These are phyloP conservation scores for Mastigias papua DNA, from an alignment of 30 jellyfish, hydroid and myxozoan genomes.

Conservation along the genomic window DNA sequence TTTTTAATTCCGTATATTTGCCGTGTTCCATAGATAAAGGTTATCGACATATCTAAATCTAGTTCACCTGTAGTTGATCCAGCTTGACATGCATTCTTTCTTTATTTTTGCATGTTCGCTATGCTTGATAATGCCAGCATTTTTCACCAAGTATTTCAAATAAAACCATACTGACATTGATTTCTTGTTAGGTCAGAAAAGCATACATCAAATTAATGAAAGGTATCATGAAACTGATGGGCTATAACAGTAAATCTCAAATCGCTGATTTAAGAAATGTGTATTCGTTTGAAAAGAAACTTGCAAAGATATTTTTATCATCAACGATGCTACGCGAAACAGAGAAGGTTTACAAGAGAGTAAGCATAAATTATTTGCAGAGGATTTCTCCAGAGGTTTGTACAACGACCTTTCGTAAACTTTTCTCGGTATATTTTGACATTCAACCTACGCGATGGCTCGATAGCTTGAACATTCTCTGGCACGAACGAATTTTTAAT, in stretches of 20 bases:
- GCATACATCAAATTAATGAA: constrained; percentile 35
- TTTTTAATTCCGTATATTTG: too few species aligned
- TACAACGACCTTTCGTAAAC: background rate
- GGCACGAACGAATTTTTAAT: too few species aligned
- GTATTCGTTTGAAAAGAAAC: constrained; percentile 42
- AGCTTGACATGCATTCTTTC: too few species aligned
- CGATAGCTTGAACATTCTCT: too few species aligned
- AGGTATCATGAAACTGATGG: constrained; percentile 28
- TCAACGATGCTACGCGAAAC: constrained; percentile 11
- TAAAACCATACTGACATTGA: too few species aligned
- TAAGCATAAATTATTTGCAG: background rate
- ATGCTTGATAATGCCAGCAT: too few species aligned
- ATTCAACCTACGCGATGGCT: too few species aligned
- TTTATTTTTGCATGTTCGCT: too few species aligned
- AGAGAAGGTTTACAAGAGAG: constrained; percentile 14
- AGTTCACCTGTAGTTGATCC: too few species aligned
- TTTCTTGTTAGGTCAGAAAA: constrained; percentile 14
- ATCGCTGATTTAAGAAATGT: constrained; percentile 7
- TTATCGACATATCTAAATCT: too few species aligned
- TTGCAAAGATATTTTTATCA: constrained; percentile 56
- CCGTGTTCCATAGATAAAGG: too few species aligned
- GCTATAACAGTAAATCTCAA: constrained; percentile 4
- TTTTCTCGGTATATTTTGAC: background rate
- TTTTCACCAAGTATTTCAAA: too few species aligned
- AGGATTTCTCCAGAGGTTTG: constrained; percentile 56